Evolutionary conservation across 2,113 vertebrate species (phyloP), one percentile per base, ranked within the genome.

Genomic region (Lepus timidus): DNA sequence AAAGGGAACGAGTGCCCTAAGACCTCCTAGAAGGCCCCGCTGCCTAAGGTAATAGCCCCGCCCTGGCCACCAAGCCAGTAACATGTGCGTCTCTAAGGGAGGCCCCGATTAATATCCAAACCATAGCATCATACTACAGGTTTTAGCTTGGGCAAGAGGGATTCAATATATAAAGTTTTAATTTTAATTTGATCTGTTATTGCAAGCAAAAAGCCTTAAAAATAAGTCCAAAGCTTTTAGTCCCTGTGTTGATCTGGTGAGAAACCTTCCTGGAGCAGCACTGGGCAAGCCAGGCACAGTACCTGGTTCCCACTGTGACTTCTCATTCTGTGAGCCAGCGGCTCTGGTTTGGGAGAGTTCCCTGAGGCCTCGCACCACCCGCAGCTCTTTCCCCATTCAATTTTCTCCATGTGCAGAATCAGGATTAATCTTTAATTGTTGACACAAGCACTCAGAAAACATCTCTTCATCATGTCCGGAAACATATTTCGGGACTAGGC

Each of bases 341-440:
- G 22, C 31, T 68, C 64, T 91, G 25, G 25, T 51, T 76, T 68
- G 39, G 62, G 90, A 36, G 65, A 44, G 8, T 91, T 87, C 87
- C 62, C 80, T 0, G 36, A 76, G 89, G 67, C 92, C 86, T 68
- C 91, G 86, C 80, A 83, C n/a, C 2, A 19, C 52, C 61, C 80
- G 33, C n/a, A 36, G 27, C 84, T 94, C 80, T 67, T 55, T 80
- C 36, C 78, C 29, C 2, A 0, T 49, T 91, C 23, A 0, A 1
- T 96, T 80, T 74, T 71, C 87, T 79, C 76, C 52, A 81, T 51
- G 75, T 91, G 94, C 39, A 73, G 83, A 61, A 22, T 86, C 36
- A n/a, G 87, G 79, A 86, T 86, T 75, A 82, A 89, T 91, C 70
- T 94, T 79, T 29, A 85, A 85, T 65, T 94, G 89, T 94, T 95